Percentiles rank a stretch among this genome's conserved stretches.
Conservation (phyloP, 2,113 vertebrate species). For the Myrmecobius fasciatus region DNA sequence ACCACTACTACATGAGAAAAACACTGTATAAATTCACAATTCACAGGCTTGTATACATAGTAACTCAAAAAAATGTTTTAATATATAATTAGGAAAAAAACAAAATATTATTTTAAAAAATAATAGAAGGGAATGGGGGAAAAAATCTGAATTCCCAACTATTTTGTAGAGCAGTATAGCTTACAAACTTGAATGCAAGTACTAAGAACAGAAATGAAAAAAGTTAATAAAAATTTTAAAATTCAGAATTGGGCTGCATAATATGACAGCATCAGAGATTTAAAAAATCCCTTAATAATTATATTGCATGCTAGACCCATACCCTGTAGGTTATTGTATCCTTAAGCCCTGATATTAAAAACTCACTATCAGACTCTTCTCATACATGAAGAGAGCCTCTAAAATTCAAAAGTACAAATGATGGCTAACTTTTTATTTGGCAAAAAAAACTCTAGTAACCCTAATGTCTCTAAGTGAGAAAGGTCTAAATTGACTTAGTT, state of each 20-base stretch:
- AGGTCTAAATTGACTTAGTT: not conserved
- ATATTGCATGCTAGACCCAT: constrained; percentile 31
- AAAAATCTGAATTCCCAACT: constrained; percentile 61
- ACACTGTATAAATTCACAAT: constrained; percentile 58
- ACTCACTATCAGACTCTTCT: not conserved
- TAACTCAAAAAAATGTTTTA: not conserved
- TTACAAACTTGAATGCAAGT: constrained; percentile 54
- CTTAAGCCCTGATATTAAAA: constrained; percentile 13
- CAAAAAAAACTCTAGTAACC: constrained; percentile 16
- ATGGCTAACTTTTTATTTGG: not conserved
- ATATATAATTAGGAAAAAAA: not conserved
- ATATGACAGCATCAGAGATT: constrained; percentile 54
- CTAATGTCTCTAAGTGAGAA: not conserved
- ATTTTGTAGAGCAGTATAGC: constrained; percentile 46
- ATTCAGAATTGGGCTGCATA: constrained; percentile 36
- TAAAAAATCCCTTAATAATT: constrained; percentile 22
- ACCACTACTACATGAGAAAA: constrained; percentile 54
- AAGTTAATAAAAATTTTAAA: constrained; percentile 45
- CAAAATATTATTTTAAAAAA: not conserved
- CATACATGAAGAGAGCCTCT: not conserved
- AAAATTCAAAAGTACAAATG: not conserved
- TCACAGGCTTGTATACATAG: constrained; percentile 44
- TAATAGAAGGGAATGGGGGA: not conserved
- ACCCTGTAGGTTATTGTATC: not conserved
- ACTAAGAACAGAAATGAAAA: constrained; percentile 34